Evolutionary conservation across 53 echinoderm and acorn worm species (phyloP).

Genomic region (Pentamera pediparva): DNA sequence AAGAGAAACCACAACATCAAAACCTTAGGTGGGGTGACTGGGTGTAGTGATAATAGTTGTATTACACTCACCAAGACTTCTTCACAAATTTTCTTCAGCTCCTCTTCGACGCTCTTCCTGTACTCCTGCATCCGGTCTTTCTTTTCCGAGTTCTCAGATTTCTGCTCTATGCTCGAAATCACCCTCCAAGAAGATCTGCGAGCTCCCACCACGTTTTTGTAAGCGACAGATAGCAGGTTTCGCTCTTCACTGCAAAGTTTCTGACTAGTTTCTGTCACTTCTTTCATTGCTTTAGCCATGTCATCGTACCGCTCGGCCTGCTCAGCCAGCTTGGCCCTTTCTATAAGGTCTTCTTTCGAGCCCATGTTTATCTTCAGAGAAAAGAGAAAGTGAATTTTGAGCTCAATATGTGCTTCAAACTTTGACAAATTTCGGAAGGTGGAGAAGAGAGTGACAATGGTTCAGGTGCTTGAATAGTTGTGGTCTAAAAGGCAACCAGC

Average conservation of each 20-base stretch:
- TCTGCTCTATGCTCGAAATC: slow-evolving; percentile 70
- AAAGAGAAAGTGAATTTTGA: slow-evolving; percentile 32
- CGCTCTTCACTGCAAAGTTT: slow-evolving; percentile 75
- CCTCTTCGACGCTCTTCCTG: slow-evolving; percentile 72
- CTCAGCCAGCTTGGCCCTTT: slow-evolving; percentile 90
- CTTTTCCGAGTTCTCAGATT: slow-evolving; percentile 40
- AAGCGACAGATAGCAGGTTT: slow-evolving; percentile 96
- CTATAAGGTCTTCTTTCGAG: slow-evolving; percentile 26
- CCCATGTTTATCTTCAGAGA: slow-evolving; percentile 21
- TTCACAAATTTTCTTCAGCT: slow-evolving; percentile 81
- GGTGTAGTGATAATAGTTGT: too few species aligned
- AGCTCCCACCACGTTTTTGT: slow-evolving; percentile 99
- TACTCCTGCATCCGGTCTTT: slow-evolving; percentile 73
- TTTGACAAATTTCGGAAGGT: slow-evolving; percentile 2
- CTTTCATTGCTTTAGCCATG: slow-evolving; percentile 88
- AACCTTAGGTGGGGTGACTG: too few species aligned
- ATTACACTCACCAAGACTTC: slow-evolving; percentile 77
- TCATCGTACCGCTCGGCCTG: slow-evolving; percentile 99
- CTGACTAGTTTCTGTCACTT: slow-evolving; percentile 53
- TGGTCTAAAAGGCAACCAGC: too few species aligned
- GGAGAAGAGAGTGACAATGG: slow-evolving; percentile 42
- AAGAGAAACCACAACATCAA: too few species aligned
- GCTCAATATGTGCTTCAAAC: slow-evolving; percentile 31
- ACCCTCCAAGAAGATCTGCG: slow-evolving; percentile 99
- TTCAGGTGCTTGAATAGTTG: too few species aligned